Evolutionary conservation across 2,113 vertebrate genomes (phyloP), one percentile per base, ranked within the genome.

Genomic region (Scartelaos histophorus): DNA sequence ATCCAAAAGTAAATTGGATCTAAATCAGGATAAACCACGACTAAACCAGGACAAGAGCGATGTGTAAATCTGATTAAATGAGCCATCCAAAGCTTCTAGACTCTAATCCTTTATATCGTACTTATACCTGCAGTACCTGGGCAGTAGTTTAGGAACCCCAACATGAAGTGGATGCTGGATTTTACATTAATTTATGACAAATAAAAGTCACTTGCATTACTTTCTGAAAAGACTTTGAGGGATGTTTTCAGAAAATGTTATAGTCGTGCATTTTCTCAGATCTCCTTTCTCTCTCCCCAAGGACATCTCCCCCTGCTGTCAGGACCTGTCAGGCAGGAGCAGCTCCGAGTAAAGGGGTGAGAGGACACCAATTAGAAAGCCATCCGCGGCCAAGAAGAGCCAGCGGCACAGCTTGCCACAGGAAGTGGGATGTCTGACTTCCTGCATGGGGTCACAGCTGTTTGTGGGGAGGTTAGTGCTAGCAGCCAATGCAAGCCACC

Each of bases 331-430:
- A 96, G 94, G 91, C 89, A 93, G 91, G 91, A 94, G 94, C 94
- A 94, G 95, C 94, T 94, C 88, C 82, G 90, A 92, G 92, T 84
- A 87, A 93, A 95, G 93, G 95, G 95, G 95, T 96, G 94, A 97
- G 94, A 96, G 95, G 95, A 97, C 93, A 93, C 95, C 97, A 96
- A 98, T 97, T 96, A 97, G 95, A 96, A 95, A 95, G 92, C 94
- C 93, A 94, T 93, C 90, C 93, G 88, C 85, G 93, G 93, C 94
- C 94, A 95, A 92, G 93, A 61, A 93, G 94, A 94, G 93, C 93
- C 92, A 90, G 92, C 94, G 92, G 93, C 95, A 95, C 95, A 96
- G 95, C 93, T 95, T 95, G 95, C 91, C 93, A 94, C 93, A 95
- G 93, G 92, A 95, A 95, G 90, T 94, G 92, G 74, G 89, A 89